phyloP scores from a whole-genome alignment of 2,888 invertebrate species.

The Ophioninae sp. region DNA sequence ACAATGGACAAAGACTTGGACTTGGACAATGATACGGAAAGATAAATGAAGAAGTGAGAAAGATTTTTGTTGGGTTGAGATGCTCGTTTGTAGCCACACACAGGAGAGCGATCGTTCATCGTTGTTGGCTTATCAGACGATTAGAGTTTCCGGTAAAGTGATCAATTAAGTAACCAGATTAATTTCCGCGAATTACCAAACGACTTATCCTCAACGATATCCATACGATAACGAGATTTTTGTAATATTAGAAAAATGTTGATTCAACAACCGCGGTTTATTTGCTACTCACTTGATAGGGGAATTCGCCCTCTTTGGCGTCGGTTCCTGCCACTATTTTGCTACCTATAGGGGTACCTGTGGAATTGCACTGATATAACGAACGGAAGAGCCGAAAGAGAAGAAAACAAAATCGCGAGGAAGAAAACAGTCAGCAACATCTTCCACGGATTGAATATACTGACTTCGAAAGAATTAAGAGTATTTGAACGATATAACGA shows the following conservation, averaged over 20 bases:
- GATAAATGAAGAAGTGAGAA: too few species aligned
- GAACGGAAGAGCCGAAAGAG: neutral
- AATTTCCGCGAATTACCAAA: too few species aligned
- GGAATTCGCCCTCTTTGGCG: conserved; percentile 70
- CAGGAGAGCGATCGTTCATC: too few species aligned
- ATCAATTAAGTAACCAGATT: too few species aligned
- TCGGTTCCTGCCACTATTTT: conserved; percentile 66
- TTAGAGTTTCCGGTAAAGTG: too few species aligned
- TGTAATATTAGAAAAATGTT: neutral
- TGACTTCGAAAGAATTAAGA: neutral
- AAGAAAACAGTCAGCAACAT: neutral
- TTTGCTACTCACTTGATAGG: conserved; percentile 70
- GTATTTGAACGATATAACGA: neutral
- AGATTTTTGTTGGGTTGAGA: too few species aligned
- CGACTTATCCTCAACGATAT: too few species aligned
- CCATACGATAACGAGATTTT: neutral
- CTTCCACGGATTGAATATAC: too few species aligned
- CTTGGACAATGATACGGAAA: too few species aligned
- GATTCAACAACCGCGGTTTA: neutral
- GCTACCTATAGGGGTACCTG: conserved; percentile 43
- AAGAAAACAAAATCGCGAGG: neutral
- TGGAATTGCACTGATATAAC: conserved; percentile 5
- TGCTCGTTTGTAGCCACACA: too few species aligned
- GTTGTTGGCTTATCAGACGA: too few species aligned
- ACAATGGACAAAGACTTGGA: too few species aligned